Evolutionary conservation across 2,113 vertebrate species (phyloP).

Genomic region (Crypturellus undulatus): DNA sequence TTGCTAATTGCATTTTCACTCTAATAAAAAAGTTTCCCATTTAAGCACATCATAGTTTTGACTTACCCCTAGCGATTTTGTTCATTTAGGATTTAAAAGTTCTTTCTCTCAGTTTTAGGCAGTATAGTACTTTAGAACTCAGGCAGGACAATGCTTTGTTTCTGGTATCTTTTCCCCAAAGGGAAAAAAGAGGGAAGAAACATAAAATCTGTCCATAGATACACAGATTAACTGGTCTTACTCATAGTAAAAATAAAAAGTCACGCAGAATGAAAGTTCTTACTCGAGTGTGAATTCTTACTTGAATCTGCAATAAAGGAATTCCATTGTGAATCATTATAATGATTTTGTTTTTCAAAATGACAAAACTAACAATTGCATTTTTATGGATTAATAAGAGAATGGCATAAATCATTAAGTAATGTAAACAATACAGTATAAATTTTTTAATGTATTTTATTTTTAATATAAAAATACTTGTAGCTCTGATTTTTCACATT

Average conservation of each 20-base stretch:
- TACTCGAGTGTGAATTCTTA: neutral
- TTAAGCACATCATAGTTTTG: neutral
- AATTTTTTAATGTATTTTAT: neutral
- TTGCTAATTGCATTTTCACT: neutral
- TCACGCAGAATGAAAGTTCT: neutral
- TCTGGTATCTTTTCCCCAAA: no score
- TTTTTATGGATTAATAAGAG: neutral
- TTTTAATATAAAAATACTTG: neutral
- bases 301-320: neutral
- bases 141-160: no score
- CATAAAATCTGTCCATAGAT: no score
- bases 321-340: neutral
- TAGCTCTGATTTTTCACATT: neutral
- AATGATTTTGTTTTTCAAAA: no score
- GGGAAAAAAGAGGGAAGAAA: neutral
- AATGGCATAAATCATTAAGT: neutral
- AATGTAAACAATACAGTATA: neutral
- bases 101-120: no score
- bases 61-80: neutral
- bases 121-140: neutral
- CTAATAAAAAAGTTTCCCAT: neutral
- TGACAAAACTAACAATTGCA: neutral
- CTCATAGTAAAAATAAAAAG: neutral
- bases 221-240: neutral
- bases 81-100: neutral